Percentiles rank a stretch among this genome's conserved stretches.
Evolutionary conservation across 1,140 invertebrate genomes (phyloP).

Genomic region (Eulimnadia texana): DNA sequence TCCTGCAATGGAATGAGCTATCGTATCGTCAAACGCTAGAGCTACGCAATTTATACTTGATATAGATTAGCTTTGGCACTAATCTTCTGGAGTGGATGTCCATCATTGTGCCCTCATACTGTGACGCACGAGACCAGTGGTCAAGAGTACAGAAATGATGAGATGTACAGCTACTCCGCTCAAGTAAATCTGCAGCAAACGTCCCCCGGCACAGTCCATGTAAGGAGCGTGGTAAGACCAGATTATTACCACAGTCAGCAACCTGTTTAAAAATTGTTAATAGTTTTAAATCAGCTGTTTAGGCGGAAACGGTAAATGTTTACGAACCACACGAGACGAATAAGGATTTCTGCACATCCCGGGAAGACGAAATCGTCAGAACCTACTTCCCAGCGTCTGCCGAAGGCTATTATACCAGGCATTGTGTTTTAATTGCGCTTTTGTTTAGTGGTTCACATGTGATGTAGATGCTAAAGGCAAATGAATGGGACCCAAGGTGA

Average conservation of each 20-base stretch:
- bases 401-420: constrained; percentile 39
- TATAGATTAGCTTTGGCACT: constrained; percentile 29
- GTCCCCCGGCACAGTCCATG: constrained; percentile 20
- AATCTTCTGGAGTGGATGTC: constrained; percentile 27
- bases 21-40: too few relatives aligned
- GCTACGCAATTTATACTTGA: too few relatives aligned
- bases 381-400: constrained; percentile 36
- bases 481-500: too few relatives aligned
- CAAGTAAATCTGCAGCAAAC: constrained; percentile 21
- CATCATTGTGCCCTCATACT: constrained; percentile 31
- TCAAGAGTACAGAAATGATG: constrained; percentile 24
- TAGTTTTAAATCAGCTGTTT: not conserved
- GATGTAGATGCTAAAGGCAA: too few relatives aligned
- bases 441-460: too few relatives aligned
- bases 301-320: too few relatives aligned
- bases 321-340: too few relatives aligned
- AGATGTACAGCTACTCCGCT: constrained; percentile 24
- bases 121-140: constrained; percentile 24
- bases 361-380: constrained; percentile 40
- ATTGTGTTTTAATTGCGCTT: constrained; percentile 23
- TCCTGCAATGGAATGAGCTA: constrained; percentile 35
- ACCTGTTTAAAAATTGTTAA: constrained; percentile 14
- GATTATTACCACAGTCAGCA: constrained; percentile 21
- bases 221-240: constrained; percentile 21
- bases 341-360: constrained; percentile 31